Conservation (phyloP, 2,888 invertebrate genomes). For the Calephelis perditalis region DNA sequence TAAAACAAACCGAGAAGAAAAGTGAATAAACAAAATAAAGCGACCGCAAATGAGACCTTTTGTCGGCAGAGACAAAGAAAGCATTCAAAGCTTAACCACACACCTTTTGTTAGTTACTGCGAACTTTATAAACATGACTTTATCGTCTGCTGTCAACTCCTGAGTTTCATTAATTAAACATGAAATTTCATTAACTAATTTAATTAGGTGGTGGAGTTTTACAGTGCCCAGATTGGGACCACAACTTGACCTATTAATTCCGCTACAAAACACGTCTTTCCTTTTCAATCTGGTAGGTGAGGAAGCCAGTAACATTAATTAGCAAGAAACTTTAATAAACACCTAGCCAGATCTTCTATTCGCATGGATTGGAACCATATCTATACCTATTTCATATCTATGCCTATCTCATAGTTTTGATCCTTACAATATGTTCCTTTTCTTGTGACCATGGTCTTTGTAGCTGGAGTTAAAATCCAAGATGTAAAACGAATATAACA, state of each 20-base stretch:
- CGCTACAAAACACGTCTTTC: not conserved
- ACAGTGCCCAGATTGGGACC: not conserved
- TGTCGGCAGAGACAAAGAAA: not conserved
- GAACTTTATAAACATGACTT: constrained; percentile 1
- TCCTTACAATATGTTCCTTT: too few species aligned
- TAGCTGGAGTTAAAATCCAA: too few species aligned
- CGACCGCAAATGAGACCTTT: not conserved
- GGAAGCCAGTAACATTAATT: too few species aligned
- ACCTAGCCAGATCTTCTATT: too few species aligned
- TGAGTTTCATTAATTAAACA: not conserved
- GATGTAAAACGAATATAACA: too few species aligned
- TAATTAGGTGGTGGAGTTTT: not conserved
- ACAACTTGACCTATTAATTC: not conserved
- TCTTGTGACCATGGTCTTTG: too few species aligned
- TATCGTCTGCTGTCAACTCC: not conserved
- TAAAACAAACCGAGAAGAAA: not conserved
- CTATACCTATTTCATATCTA: too few species aligned
- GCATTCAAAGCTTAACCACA: not conserved
- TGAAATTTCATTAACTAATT: not conserved
- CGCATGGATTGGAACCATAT: too few species aligned
- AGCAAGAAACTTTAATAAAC: too few species aligned
- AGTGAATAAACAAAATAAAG: not conserved
- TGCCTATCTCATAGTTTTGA: too few species aligned
- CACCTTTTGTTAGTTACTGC: not conserved
- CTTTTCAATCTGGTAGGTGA: not conserved